Evolutionary conservation across 2,797 vertebrate genomes (phyloP), one percentile per base, ranked within the genome.

Genomic region (Etheostoma perlongum): DNA sequence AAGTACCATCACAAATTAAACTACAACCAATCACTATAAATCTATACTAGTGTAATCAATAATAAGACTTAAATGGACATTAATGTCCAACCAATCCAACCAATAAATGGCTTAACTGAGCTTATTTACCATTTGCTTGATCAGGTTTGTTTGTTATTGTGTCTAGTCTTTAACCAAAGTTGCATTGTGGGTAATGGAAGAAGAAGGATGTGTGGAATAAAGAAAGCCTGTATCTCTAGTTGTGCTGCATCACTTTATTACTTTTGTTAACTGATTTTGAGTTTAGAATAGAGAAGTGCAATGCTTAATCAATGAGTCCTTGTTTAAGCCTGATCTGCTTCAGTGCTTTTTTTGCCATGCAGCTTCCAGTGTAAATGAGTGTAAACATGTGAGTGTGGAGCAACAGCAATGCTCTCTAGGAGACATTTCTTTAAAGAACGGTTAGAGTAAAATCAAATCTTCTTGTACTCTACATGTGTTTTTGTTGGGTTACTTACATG

Each of bases 401-500:
- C 14, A 60, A 52, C 33, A 52, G 0, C 18, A 36, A 36, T 7
- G 6, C 16, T 11, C 27, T 33, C 21, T 25, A 4, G 2, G 13
- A 63, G 51, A 66, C 18, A 0, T 52, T 46, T 4, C 21, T 36
- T 5, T 2, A 25, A 75, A 40, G 10, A 30, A 18, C 55, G 14
- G 2, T n/a, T 12, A 2, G 11, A 21, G 30, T 62, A 4, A 63
- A 23, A 60, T 40, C 23, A 30, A 58, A 10, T 61, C 1, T 23
- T 60, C 9, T 54, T 10, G 13, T 68, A 9, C 16, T 53, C 23
- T 19, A 51, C 19, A 30, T 5, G 5, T 62, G 52, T 25, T 19
- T 14, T 57, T 47, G n/a, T 5, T 40, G 13, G 16, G 10, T 36
- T 64, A 94, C 95, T 95, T 82, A 96, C 95, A 99, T 83, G 95